Percentiles rank a stretch among this genome's conserved stretches.
Conservation (phyloP, 2,888 invertebrate species). For the Tachina lurida region DNA sequence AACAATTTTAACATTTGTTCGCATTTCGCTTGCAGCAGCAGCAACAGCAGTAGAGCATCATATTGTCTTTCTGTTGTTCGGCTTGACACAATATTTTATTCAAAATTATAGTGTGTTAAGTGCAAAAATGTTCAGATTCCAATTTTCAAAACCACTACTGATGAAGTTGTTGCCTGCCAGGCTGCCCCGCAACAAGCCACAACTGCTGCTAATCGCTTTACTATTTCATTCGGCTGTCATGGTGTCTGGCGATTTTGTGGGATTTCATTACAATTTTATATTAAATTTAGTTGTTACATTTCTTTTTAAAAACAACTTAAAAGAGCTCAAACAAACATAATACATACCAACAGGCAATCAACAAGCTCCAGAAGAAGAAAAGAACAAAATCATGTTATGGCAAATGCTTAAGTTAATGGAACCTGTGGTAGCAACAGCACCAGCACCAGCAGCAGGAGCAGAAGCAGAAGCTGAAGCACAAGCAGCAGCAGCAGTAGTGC, state of each 20-base stretch:
- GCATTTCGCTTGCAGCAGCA: conserved; percentile 31
- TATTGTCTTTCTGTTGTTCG: conserved; percentile 59
- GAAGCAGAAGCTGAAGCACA: background rate
- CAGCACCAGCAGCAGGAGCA: conserved; percentile 25
- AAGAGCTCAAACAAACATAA: conserved; percentile 38
- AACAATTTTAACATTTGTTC: conserved; percentile 24
- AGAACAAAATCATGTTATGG: conserved; percentile 46
- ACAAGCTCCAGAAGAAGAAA: conserved; percentile 5
- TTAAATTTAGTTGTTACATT: conserved; percentile 48
- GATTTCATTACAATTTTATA: conserved; percentile 57
- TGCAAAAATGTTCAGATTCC: conserved; percentile 52
- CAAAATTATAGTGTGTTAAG: conserved; percentile 73
- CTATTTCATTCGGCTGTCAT: conserved; percentile 57
- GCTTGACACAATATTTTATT: conserved; percentile 76
- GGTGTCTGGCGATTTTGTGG: conserved; percentile 36
- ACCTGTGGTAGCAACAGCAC: conserved; percentile 44
- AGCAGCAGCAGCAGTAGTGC: conserved; percentile 31
- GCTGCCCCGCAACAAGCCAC: conserved; percentile 25
- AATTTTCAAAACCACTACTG: conserved; percentile 42
- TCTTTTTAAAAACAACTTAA: conserved; percentile 28
- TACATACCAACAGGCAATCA: background rate
- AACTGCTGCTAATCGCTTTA: conserved; percentile 49
- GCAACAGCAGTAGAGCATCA: conserved; percentile 47
- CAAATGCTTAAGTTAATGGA: conserved; percentile 66
- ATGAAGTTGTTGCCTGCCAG: conserved; percentile 27